Conservation (phyloP, 2,888 invertebrate genomes). For the Tipula vernalis region DNA sequence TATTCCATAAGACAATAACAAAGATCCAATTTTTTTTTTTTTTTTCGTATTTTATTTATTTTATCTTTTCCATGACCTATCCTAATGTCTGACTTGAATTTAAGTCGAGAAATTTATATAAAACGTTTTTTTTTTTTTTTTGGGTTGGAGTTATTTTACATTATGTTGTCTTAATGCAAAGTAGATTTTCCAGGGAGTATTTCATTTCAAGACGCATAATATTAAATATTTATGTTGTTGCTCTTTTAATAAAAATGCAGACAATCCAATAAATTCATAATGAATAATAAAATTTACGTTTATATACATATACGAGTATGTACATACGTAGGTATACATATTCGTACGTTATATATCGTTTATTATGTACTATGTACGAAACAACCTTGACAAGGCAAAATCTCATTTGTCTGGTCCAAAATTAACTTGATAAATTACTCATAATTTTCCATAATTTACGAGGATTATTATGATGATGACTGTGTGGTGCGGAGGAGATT, state of each 20-base stretch:
- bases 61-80: not conserved
- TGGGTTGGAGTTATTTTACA: not conserved
- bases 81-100: conserved; percentile 4
- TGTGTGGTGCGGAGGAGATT: not conserved
- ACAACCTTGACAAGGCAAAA: not conserved
- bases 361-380: no score
- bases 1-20: not conserved
- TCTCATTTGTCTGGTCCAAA: not conserved
- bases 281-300: not conserved
- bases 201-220: not conserved
- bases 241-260: not conserved
- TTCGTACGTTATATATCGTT: no score
- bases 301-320: not conserved
- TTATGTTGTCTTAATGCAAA: not conserved
- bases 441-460: not conserved
- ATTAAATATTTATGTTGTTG: not conserved
- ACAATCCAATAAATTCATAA: not conserved
- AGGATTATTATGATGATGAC: not conserved
- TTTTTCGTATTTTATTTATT: not conserved
- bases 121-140: not conserved
- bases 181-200: not conserved
- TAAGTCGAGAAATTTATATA: not conserved
- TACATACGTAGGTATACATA: not conserved
- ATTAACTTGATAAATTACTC: not conserved
- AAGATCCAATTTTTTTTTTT: not conserved